Conservation (phyloP, 2,113 vertebrate species). For the Willisornis vidua region DNA sequence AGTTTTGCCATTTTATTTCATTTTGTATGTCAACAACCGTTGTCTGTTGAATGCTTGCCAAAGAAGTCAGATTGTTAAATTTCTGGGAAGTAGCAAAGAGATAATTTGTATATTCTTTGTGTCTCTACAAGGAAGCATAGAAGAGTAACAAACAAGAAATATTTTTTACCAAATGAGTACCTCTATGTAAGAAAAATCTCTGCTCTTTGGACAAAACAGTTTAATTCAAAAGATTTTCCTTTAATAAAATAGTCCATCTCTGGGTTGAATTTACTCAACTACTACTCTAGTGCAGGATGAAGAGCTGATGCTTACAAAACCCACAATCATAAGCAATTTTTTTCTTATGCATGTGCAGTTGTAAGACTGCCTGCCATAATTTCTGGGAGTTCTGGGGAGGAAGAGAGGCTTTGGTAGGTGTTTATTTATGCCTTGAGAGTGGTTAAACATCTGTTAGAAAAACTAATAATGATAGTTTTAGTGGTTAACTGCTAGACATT, state of each 20-base stretch:
- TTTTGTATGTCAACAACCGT: neutral
- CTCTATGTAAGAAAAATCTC: neutral
- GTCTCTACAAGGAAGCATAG: neutral
- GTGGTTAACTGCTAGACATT: neutral
- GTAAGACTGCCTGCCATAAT: neutral
- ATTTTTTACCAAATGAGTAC: neutral
- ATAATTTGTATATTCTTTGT: neutral
- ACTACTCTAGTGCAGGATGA: neutral
- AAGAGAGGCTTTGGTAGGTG: neutral
- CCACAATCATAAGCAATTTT: neutral
- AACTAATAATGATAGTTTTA: neutral
- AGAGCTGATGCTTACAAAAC: neutral
- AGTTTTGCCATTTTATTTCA: neutral
- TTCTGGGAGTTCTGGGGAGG: neutral
- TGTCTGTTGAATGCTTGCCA: neutral
- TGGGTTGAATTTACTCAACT: neutral
- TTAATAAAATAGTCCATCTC: neutral
- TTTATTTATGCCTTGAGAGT: neutral
- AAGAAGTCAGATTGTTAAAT: neutral
- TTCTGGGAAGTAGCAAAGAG: neutral
- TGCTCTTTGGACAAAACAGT: neutral
- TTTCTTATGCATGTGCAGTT: neutral
- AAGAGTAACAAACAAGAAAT: neutral
- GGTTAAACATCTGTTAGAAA: neutral
- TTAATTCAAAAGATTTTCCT: slow-evolving; percentile 12